phyloP scores from a whole-genome alignment of 2,113 vertebrate species.

The Dasyurus viverrinus region DNA sequence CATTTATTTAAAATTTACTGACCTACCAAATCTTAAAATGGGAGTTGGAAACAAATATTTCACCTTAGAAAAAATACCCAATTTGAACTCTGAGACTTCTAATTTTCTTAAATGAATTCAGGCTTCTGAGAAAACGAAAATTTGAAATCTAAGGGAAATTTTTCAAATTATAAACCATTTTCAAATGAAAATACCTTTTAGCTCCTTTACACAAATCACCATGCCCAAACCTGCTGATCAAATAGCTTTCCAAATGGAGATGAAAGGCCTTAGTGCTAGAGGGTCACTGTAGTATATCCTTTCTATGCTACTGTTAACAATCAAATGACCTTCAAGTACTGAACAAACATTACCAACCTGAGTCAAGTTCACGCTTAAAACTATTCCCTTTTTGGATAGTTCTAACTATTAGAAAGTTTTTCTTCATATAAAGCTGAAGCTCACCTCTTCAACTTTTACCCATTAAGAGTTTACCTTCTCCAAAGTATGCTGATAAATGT shows the following conservation, averaged over 20 bases:
- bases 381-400: neutral
- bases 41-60: neutral
- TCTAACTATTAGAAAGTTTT: neutral
- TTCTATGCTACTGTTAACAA: neutral
- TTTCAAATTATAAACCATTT: neutral
- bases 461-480: neutral
- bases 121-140: neutral
- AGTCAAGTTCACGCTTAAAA: neutral
- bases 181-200: neutral
- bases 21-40: neutral
- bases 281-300: neutral
- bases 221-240: neutral
- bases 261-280: neutral
- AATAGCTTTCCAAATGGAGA: neutral
- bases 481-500: neutral
- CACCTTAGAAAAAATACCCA: neutral
- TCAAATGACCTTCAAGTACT: neutral
- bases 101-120: neutral
- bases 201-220: neutral
- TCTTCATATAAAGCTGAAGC: neutral
- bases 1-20: neutral
- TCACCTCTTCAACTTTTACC: neutral
- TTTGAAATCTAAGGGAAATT: neutral
- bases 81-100: neutral
- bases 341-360: neutral